A percentile compares a stretch with the other conserved stretches of the same genome.
Evolutionary conservation across 1,140 invertebrate genomes (phyloP).

Genomic region (Panagrolaimus sp.): DNA sequence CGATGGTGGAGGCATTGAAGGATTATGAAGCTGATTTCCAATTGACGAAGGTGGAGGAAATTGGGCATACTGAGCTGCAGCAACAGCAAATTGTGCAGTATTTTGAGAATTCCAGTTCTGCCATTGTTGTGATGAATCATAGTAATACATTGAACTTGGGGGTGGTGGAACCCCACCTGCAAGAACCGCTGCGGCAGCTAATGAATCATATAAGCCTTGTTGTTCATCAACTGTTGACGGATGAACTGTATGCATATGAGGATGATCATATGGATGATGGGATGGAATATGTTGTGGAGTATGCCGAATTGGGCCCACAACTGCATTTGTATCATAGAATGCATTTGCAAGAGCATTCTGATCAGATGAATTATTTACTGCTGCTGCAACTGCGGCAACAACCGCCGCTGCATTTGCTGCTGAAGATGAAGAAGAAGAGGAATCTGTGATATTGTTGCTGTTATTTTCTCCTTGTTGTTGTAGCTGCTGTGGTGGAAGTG

Average conservation of each 20-base stretch:
- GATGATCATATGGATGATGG: constrained; percentile 8
- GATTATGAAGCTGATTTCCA: not conserved
- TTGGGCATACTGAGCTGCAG: constrained; percentile 1
- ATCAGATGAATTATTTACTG: constrained; percentile 1
- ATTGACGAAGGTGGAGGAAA: not conserved
- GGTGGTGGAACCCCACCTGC: constrained; percentile 1
- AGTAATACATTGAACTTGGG: constrained; percentile 11
- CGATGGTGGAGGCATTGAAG: not conserved
- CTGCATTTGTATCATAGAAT: constrained; percentile 1
- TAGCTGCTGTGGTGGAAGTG: not conserved
- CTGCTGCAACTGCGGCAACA: constrained; percentile 7
- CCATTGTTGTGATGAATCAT: constrained; percentile 10
- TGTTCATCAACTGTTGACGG: constrained; percentile 3
- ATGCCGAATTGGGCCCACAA: not conserved
- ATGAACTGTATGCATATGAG: not conserved
- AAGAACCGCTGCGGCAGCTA: constrained; percentile 1
- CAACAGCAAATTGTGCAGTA: constrained; percentile 11
- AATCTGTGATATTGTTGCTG: not conserved
- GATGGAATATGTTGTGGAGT: not conserved
- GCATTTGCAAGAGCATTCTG: not conserved
- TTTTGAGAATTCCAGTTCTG: constrained; percentile 6
- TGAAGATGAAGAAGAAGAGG: not conserved
- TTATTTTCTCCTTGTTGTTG: not conserved
- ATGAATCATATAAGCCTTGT: constrained; percentile 14
- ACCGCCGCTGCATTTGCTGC: constrained; percentile 6